phyloP scores from a whole-genome alignment of 2,113 vertebrate species.

The Paedocypris sp. region DNA sequence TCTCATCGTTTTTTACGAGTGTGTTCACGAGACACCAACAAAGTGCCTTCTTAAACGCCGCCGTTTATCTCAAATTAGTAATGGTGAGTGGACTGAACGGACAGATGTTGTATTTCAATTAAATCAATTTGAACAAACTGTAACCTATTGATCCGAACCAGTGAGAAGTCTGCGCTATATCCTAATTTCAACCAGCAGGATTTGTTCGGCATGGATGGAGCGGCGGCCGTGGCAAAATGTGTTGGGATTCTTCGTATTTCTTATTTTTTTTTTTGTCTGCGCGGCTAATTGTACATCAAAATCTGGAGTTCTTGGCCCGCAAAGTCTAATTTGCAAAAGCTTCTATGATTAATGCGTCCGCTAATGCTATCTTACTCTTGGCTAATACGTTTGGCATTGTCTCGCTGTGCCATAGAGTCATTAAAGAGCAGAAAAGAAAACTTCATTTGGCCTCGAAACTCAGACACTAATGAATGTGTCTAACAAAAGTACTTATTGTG shows the following conservation, averaged over 20 bases:
- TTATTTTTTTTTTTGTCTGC: too few species aligned
- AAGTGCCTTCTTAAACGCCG: not conserved
- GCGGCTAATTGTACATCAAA: too few species aligned
- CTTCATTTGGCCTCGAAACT: not conserved
- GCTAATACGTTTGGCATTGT: not conserved
- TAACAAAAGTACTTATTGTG: not conserved
- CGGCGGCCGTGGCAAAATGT: too few species aligned
- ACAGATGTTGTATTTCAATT: constrained; percentile 10
- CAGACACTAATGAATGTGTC: not conserved
- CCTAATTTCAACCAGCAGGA: not conserved
- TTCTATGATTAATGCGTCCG: not conserved
- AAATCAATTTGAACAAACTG: not conserved
- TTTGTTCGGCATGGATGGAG: too few species aligned
- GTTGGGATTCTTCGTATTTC: too few species aligned
- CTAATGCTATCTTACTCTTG: not conserved
- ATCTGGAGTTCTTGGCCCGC: too few species aligned
- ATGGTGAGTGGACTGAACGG: not conserved
- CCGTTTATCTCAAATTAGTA: constrained; percentile 9
- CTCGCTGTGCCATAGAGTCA: not conserved
- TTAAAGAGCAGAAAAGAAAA: not conserved
- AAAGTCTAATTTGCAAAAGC: too few species aligned
- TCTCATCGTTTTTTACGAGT: constrained; percentile 1
- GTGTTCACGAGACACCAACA: constrained; percentile 6
- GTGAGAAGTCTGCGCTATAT: not conserved
- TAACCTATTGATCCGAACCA: constrained; percentile 13